Conservation (phyloP, 2,113 vertebrate genomes). For the Erythrocebus patas region DNA sequence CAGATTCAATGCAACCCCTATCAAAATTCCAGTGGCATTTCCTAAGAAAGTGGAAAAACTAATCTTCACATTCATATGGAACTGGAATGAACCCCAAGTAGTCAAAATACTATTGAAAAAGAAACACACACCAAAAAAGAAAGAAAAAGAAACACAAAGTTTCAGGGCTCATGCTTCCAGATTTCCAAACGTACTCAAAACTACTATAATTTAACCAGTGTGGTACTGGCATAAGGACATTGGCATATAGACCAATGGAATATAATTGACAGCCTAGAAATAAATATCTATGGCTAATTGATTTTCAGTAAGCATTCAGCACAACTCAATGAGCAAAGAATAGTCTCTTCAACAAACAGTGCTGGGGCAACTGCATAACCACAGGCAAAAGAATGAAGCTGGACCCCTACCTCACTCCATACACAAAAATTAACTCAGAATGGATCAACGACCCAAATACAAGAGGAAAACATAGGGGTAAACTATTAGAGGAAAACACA, state of each 20-base stretch:
- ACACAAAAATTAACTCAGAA: too few species aligned
- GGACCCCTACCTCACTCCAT: too few species aligned
- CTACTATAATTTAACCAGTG: not conserved
- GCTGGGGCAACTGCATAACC: too few species aligned
- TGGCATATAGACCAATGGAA: not conserved
- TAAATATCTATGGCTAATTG: not conserved
- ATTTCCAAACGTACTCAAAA: not conserved
- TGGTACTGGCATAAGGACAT: not conserved
- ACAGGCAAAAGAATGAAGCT: too few species aligned
- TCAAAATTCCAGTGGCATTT: not conserved
- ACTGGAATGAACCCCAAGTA: not conserved
- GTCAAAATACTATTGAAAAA: not conserved
- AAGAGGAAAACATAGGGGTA: too few species aligned
- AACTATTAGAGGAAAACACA: too few species aligned
- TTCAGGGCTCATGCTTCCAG: not conserved
- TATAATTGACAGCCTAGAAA: not conserved
- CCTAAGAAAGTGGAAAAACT: not conserved
- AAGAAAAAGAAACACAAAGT: not conserved
- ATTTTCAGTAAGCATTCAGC: not conserved
- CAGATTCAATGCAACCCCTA: not conserved
- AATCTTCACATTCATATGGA: not conserved
- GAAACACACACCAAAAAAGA: not conserved
- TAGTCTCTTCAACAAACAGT: not conserved
- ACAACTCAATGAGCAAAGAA: not conserved
- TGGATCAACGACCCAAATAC: too few species aligned